Evolutionary conservation across 2,888 invertebrate species (phyloP), one percentile per base, ranked within the genome.

Genomic region (Parasteatoda lunata): DNA sequence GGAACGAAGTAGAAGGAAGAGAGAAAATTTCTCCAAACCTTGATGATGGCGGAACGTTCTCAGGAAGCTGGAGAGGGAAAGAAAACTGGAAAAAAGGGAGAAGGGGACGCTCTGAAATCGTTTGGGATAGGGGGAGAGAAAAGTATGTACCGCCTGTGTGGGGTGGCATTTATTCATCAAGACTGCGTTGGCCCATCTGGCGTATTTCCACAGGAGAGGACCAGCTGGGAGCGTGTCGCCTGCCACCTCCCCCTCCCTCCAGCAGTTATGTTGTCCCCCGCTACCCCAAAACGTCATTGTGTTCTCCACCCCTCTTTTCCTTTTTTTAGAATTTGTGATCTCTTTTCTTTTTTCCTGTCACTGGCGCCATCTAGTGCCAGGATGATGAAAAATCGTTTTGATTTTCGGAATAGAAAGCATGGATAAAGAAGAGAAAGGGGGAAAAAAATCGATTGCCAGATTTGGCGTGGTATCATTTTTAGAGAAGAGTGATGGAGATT

Each of bases 111-210:
- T 71, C 64, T 76, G 75, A 66, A 66, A 66, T 66, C 66, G 66
- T 54, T 54, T n/a, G 52, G 54, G 75, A 64, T 47, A 59, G 51
- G 15, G 65, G 45, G 54, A 75, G 71, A 77, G 72, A 75, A 54
- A 69, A 52, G 64, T 59, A 76, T 59, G 73, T 66, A 71, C 81
- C 64, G 79, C 75, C 52, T 80, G 80, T 80, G 80, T 71, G 51
- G 80, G 86, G 86, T 77, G 86, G 82, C 87, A 87, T 87, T 87
- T 87, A 87, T 87, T 87, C 87, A 87, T 87, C 87, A 87, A 78
- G 87, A 78, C 82, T 83, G 82, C 87, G 82, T 79, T 69, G 82
- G 69, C 78, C 87, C 87, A 87, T 87, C 87, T 87, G 87, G 77
- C 83, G 82, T 75, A 68, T 82, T 87, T 87, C 87, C 87, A 87